A percentile compares a stretch with the other conserved stretches of the same genome.
phyloP scores from a whole-genome alignment of 1,140 invertebrate species.

The Battus philenor region DNA sequence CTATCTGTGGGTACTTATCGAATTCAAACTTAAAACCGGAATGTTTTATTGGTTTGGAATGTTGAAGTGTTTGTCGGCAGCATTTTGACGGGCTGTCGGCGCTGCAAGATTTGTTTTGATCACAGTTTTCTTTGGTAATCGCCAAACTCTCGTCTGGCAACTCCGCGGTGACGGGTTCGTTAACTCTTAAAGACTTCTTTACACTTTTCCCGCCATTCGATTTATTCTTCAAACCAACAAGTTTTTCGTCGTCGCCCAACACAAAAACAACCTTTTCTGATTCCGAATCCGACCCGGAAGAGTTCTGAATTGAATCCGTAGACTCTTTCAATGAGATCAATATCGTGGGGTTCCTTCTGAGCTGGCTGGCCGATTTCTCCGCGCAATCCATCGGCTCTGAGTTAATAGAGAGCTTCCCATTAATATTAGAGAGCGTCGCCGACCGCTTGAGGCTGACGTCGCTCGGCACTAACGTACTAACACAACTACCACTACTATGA shows the following conservation, averaged over 20 bases:
- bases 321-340: conserved; percentile 41
- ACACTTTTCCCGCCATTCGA: conserved; percentile 53
- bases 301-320: conserved; percentile 49
- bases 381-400: conserved; percentile 23
- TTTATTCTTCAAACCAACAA: conserved; percentile 77
- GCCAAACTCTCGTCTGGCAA: conserved; percentile 22
- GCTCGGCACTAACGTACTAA: conserved; percentile 43
- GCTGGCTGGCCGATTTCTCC: conserved; percentile 18
- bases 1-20: conserved; percentile 82
- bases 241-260: conserved; percentile 84
- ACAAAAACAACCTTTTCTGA: conserved; percentile 81
- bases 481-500: conserved; percentile 45
- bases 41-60: conserved; percentile 79
- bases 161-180: conserved; percentile 30
- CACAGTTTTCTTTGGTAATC: conserved; percentile 29
- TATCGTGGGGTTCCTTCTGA: conserved; percentile 48
- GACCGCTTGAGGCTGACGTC: conserved; percentile 47
- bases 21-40: conserved; percentile 83
- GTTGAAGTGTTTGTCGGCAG: conserved; percentile 73
- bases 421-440: conserved; percentile 51
- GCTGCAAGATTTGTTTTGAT: conserved; percentile 27
- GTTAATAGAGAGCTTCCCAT: conserved; percentile 53
- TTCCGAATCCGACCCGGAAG: conserved; percentile 40
- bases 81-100: conserved; percentile 52
- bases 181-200: conserved; percentile 51